Conservation (phyloP, 2,888 invertebrate species). For the Poecilobothrus nobilitatus region DNA sequence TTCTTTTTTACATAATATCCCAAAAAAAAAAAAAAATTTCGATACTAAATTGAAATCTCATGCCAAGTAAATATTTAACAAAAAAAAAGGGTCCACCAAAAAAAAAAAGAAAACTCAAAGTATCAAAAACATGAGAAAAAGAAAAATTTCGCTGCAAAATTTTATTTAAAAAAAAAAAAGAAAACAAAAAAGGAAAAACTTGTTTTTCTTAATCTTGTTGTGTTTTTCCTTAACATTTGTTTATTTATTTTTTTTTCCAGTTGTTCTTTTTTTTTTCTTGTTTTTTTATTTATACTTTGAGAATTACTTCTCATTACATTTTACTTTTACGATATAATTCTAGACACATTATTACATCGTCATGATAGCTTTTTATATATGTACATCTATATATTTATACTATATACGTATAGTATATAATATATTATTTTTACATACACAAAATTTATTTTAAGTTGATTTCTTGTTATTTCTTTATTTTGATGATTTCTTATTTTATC, state of each 20-base stretch:
- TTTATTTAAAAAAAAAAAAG: no score
- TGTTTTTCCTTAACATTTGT: background rate
- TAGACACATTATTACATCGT: constrained; percentile 6
- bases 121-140: no score
- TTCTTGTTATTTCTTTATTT: background rate
- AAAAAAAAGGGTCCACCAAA: no score
- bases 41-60: no score
- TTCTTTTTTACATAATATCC: no score
- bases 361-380: background rate
- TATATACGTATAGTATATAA: background rate
- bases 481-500: background rate
- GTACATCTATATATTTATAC: background rate
- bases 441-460: background rate
- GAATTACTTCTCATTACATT: background rate
- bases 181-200: background rate
- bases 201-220: background rate
- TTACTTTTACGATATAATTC: constrained; percentile 1
- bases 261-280: background rate
- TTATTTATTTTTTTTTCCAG: background rate
- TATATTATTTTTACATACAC: background rate
- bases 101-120: no score
- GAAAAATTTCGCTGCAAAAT: no score
- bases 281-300: background rate
- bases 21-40: no score
- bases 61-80: no score